Evolutionary conservation across 2,888 invertebrate genomes (phyloP).

Genomic region (Drosophila cognata): DNA sequence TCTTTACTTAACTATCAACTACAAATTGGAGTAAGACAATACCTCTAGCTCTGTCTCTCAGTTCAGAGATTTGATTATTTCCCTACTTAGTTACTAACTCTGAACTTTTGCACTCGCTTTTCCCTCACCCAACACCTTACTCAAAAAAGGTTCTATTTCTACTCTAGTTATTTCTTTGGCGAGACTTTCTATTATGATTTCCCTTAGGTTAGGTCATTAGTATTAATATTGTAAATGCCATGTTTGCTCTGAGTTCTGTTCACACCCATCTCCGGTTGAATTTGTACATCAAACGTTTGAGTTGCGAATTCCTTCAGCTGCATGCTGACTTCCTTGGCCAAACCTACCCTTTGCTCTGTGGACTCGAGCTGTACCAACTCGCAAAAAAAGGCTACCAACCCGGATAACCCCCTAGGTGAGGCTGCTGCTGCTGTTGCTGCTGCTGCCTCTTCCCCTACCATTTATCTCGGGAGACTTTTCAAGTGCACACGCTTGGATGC

Average conservation of each 20-base stretch:
- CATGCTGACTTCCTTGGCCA: background rate
- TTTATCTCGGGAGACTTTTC: conserved; percentile 31
- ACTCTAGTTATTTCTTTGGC: background rate
- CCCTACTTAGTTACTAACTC: background rate
- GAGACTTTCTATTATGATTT: background rate
- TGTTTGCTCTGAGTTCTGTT: background rate
- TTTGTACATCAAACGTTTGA: background rate
- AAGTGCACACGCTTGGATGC: conserved; percentile 60
- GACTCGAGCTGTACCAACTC: conserved; percentile 1
- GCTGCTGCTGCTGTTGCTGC: background rate
- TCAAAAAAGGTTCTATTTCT: background rate
- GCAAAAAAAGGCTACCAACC: background rate
- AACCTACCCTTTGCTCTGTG: background rate
- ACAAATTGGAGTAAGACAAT: background rate
- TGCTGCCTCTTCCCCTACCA: background rate
- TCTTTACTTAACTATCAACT: background rate
- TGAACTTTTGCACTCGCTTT: background rate
- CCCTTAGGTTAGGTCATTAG: background rate
- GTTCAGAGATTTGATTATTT: background rate
- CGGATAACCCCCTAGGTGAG: background rate
- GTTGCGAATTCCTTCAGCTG: background rate
- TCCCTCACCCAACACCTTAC: background rate
- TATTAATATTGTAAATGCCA: background rate
- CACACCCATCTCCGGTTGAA: background rate
- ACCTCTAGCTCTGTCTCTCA: background rate